Conservation (phyloP, 2,113 vertebrate genomes). For the Macaca mulatta region DNA sequence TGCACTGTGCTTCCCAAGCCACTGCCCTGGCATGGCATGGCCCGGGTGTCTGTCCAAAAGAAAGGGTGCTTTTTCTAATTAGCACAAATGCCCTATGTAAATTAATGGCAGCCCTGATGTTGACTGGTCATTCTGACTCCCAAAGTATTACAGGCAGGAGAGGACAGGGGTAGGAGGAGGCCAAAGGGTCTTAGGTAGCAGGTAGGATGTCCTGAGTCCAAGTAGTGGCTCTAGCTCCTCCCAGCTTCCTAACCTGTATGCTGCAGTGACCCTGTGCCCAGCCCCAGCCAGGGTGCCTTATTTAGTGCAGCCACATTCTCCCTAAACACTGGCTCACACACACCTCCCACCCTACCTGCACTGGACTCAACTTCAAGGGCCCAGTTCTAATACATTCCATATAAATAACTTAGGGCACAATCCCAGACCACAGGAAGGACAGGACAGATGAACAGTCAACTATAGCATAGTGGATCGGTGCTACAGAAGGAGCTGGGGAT, state of each 20-base stretch:
- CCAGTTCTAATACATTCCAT: background rate
- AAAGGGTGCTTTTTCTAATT: background rate
- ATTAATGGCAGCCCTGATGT: background rate
- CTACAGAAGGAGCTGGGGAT: too few species aligned
- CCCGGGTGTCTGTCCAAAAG: background rate
- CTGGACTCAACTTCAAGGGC: background rate
- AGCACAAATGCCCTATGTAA: background rate
- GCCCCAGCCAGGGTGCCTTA: background rate
- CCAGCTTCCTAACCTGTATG: background rate
- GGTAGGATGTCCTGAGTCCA: background rate
- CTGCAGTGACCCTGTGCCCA: background rate
- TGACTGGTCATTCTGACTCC: background rate
- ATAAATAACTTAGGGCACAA: background rate
- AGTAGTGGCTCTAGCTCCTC: background rate
- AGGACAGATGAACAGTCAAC: background rate
- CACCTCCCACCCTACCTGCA: too few species aligned
- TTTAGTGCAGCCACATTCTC: background rate
- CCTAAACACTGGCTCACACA: background rate
- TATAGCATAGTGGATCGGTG: rapidly evolving
- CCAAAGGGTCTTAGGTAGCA: background rate
- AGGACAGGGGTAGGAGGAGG: background rate
- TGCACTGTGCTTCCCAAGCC: background rate
- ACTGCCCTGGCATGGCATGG: background rate
- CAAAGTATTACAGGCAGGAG: background rate
- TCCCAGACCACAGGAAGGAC: background rate